Evolutionary conservation across 2,888 invertebrate genomes (phyloP), one percentile per base, ranked within the genome.

Genomic region (Tuta absoluta): DNA sequence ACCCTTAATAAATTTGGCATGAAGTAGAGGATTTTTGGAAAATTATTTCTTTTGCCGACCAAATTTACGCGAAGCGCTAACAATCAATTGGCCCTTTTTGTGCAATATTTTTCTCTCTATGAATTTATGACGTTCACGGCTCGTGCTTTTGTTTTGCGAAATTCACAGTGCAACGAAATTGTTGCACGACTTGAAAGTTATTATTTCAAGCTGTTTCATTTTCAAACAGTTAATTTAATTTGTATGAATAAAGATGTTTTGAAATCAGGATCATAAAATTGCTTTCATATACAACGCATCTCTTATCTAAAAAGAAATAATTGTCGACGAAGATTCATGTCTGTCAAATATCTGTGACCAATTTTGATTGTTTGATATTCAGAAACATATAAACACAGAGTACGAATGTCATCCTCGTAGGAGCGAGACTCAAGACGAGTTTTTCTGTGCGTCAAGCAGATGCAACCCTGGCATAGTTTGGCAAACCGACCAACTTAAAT

Each of bases 1-100:
- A 87, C 87, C 90, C 86, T 87, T 86, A 86, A 89, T 90, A 89
- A 89, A 90, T 91, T 88, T 76, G 75, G 76, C 79, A 80, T 85
- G 82, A 85, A 84, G 80, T 78, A 82, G 78, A 75, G 77, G 81
- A 78, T 82, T 80, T 77, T 75, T 77, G 81, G 82, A 83, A 85
- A 85, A 86, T 81, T 80, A 78, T 81, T 82, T 79, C 78, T 75
- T 71, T 67, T 70, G 62, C 71, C 70, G 65, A 70, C 71, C 69
- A 68, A 74, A 72, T 71, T 67, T 68, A 51, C 49, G 45, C 58
- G 49, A 41, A 41, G 65, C 53, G 45, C 67, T 71, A 61, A 58
- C 62, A 64, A 66, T 64, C 66, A 66, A 62, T 64, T 66, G 58
- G 62, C 38, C 53, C 48, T 64, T 66, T 63, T 41, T 14, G 51